Base-by-base conservation (phyloP, 2,113 vertebrate species). In the Marmota flaviventris region DNA sequence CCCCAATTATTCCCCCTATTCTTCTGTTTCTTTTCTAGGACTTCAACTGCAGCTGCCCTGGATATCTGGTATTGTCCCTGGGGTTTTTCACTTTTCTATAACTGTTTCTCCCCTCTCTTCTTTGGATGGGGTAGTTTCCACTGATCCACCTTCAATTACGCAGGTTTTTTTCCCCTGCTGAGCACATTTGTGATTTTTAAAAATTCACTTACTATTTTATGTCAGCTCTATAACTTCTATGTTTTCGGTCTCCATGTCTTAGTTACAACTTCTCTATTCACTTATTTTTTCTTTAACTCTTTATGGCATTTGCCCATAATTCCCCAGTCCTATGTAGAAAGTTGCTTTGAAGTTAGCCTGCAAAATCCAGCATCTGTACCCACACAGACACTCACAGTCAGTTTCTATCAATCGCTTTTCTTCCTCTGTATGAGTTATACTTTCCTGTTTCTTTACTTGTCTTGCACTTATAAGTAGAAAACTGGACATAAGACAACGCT, bases 241-340 rank as follows among this genome's bases (percentile, higher is more conserved):
- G 48, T 51, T 51, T 85, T 92, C 34, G 39, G 76, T 78, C 63
- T 22, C n/a, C 32, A 76, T 85, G 67, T 91, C 42, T 88, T 77
- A 39, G 45, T 42, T 39, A 7, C 12, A 84, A 67, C 79, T 56
- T 78, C 45, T 93, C 32, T 29, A 34, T 70, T 92, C 27, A 67
- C 8, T 79, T 53, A 65, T 37, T 84, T 86, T 56, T 67, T 34
- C 42, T 88, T 92, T 84, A 84, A 91, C 67, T 89, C 61, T 92
- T 63, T 79, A 75, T 86, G 25, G 51, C 32, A 77, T 58, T 63
- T 83, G 75, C 82, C 25, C 70, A 4, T 34, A 75, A 58, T 51
- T 91, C 73, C 56, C 53, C 61, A 25, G 63, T 63, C 69, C 69
- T 14, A 34, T 67, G 4, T 73, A 77, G 25, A 12, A 42, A 75